Conservation (phyloP, 2,113 vertebrate species). For the Spea multiplicata region DNA sequence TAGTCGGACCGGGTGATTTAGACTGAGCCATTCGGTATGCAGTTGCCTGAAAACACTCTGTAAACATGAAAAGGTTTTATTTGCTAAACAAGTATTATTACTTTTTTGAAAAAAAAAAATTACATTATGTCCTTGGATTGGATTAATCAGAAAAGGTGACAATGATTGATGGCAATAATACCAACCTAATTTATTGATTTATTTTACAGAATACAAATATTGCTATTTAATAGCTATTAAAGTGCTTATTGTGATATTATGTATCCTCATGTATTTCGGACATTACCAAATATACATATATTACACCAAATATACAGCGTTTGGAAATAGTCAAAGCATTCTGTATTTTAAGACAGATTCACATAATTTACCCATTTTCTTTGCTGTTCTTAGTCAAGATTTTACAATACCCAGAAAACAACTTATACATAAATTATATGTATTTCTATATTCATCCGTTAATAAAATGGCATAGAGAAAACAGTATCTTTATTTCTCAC, state of each 20-base stretch:
- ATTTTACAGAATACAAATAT: constrained; percentile 76
- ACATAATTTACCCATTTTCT: constrained; percentile 55
- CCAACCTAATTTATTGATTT: constrained; percentile 61
- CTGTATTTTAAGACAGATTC: constrained; percentile 51
- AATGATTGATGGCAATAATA: neutral
- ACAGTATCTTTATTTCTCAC: too few relatives aligned
- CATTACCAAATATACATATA: constrained; percentile 73
- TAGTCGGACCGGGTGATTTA: too few relatives aligned
- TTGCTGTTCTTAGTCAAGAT: neutral
- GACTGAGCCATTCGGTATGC: too few relatives aligned
- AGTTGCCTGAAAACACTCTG: too few relatives aligned
- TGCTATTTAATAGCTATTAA: constrained; percentile 72
- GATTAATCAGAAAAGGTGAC: constrained; percentile 15
- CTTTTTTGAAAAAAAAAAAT: too few relatives aligned
- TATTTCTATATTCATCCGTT: too few relatives aligned
- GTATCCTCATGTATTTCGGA: constrained; percentile 45
- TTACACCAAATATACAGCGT: constrained; percentile 73
- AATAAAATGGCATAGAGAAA: too few relatives aligned
- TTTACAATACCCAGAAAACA: neutral
- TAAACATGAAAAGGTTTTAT: too few relatives aligned
- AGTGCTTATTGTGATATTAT: constrained; percentile 73
- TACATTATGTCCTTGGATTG: neutral
- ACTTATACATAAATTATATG: too few relatives aligned
- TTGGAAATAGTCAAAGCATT: constrained; percentile 67
- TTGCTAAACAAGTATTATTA: too few relatives aligned